Conservation (phyloP, 2,797 vertebrate species). For the Galaxias olidus region DNA sequence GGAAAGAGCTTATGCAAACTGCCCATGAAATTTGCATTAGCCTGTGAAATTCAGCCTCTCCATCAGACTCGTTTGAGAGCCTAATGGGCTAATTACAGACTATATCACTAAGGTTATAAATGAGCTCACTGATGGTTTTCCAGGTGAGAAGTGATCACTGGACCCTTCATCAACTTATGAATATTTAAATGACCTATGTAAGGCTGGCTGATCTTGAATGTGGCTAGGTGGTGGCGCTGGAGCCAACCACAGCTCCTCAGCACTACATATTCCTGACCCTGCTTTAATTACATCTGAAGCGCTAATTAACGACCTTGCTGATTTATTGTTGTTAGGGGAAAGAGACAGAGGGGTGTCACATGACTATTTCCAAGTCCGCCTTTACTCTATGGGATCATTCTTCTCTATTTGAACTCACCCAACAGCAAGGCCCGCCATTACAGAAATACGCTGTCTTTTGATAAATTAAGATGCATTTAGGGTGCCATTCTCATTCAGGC, state of each 20-base stretch:
- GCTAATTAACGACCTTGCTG: slow-evolving; percentile 25
- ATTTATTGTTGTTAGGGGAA: slow-evolving; percentile 10
- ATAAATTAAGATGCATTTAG: slow-evolving; percentile 1
- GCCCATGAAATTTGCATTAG: slow-evolving; percentile 63
- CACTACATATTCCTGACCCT: background rate
- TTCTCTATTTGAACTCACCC: slow-evolving; percentile 6
- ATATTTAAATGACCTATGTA: slow-evolving; percentile 20
- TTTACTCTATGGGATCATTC: slow-evolving; percentile 25
- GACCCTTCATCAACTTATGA: slow-evolving; percentile 17
- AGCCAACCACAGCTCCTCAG: slow-evolving; percentile 17
- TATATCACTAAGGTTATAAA: slow-evolving; percentile 24
- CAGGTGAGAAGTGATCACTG: slow-evolving; percentile 2
- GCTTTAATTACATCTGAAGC: slow-evolving; percentile 29
- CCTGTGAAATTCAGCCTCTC: slow-evolving; percentile 51
- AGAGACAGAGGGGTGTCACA: slow-evolving; percentile 14
- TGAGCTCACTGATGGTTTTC: slow-evolving; percentile 15
- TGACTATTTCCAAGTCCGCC: slow-evolving; percentile 18
- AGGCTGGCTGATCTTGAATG: slow-evolving; percentile 4
- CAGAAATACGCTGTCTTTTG: slow-evolving; percentile 10
- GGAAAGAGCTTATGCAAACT: slow-evolving; percentile 59
- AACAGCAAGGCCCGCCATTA: slow-evolving; percentile 10
- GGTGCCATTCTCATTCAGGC: background rate
- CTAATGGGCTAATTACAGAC: slow-evolving; percentile 41
- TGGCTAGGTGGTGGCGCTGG: slow-evolving; percentile 11
- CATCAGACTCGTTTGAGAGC: slow-evolving; percentile 45